Base-by-base conservation (phyloP, 1,140 invertebrate genomes). In the Latrodectus geometricus region DNA sequence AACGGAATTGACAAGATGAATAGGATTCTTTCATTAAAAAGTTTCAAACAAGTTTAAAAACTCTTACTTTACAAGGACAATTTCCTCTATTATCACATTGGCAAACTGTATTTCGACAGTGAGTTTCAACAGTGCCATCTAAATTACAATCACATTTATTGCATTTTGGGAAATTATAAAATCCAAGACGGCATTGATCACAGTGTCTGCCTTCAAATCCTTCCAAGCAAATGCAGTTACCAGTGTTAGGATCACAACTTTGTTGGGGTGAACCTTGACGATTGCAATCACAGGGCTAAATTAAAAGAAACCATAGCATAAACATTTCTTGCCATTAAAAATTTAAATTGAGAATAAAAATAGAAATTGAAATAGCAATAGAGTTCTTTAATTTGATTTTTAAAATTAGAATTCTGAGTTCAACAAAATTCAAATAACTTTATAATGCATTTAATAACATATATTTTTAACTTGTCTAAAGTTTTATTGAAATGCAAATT, bases 131-230 rank as follows among this genome's bases (percentile, higher is more conserved):
- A 0, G 95, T 95, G 50, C 96, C 96, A 0, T 93, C 92, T 0
- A 90, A 66, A 89, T 95, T 92, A 90, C 97, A 98, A 76, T 94
- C 93, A 90, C 97, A 98, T 11, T 94, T 94, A 56, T 94, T 92
- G 90, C 98, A 99, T 54, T 94, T 93, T 0, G 97, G 97, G 91
- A 96, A 98, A 14, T 96, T 96, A 90, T 95, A 98, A 91, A 95
- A 96, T 0, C 97, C 97, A 56, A 93, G 92, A 48, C 90, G 88
- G 90, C 98, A 99, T n/a, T 91, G 92, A 82, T 96, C 93, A 91
- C 98, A 99, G 77, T 94, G 93, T 8, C 93, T 90, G 0, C 96
- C 96, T n/a, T 94, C 92, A 91, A 95, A 99, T 15, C 96, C 97
- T 73, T 93, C 92, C 8, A 94, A 92, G 91, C 97, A 99, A 11